A percentile compares a stretch with the other conserved stretches of the same genome.
Conservation (phyloP, 2,888 invertebrate genomes). For the Drosophila dives region DNA sequence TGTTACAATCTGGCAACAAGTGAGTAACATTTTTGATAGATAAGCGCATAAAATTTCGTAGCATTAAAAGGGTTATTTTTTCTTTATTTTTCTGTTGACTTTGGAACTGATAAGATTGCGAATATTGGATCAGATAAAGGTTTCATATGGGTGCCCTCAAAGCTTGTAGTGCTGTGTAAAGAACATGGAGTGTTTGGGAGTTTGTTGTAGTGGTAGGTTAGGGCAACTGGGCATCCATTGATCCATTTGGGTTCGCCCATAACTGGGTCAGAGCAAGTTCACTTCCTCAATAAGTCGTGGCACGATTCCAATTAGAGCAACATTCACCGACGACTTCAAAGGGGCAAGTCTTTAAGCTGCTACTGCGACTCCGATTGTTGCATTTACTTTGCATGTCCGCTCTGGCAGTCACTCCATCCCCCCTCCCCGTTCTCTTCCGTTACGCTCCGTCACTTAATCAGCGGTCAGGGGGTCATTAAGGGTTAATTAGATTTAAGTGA, state of each 20-base stretch:
- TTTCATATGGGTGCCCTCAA: constrained; percentile 7
- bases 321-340: constrained; percentile 57
- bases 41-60: constrained; percentile 53
- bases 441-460: constrained; percentile 62
- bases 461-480: constrained; percentile 79
- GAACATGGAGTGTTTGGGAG: neutral
- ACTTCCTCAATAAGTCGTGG: constrained; percentile 64
- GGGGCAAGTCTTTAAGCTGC: constrained; percentile 26
- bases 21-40: constrained; percentile 67
- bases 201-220: constrained; percentile 68
- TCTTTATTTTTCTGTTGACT: constrained; percentile 55
- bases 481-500: constrained; percentile 83
- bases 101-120: constrained; percentile 66
- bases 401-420: neutral
- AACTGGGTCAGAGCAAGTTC: constrained; percentile 77
- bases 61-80: constrained; percentile 25
- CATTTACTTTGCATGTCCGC: constrained; percentile 75
- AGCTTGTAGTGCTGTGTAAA: neutral
- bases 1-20: constrained; percentile 66
- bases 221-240: constrained; percentile 66
- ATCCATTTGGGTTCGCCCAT: constrained; percentile 15
- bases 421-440: constrained; percentile 8
- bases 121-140: constrained; percentile 33
- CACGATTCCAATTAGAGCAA: constrained; percentile 50
- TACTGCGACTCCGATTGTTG: constrained; percentile 16